phyloP scores from a whole-genome alignment of 2,797 vertebrate species.

The Kryptopterus vitreolus region DNA sequence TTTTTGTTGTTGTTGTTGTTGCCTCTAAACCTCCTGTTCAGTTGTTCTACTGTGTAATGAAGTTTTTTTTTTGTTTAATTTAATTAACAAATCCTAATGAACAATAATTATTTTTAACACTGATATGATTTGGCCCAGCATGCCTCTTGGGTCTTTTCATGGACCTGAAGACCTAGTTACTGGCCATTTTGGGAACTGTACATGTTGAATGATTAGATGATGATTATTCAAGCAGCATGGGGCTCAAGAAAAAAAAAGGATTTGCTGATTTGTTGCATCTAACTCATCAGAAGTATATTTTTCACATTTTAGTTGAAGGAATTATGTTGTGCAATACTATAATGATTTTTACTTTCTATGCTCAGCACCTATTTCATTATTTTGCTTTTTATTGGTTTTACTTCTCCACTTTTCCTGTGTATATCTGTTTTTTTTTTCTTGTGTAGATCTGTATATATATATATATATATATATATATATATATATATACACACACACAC shows the following conservation, averaged over 20 bases:
- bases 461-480: no score
- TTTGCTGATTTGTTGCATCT: not conserved
- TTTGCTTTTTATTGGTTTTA: not conserved
- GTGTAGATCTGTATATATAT: not conserved
- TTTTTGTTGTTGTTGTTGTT: conserved; percentile 3
- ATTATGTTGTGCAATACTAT: no score
- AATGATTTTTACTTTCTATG: no score
- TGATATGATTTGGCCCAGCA: conserved; percentile 13
- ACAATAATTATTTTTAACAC: conserved; percentile 35
- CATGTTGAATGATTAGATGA: not conserved
- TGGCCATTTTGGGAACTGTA: no score
- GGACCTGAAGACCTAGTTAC: not conserved
- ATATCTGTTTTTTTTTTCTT: not conserved
- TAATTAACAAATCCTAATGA: conserved; percentile 26
- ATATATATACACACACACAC: no score
- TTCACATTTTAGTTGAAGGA: not conserved
- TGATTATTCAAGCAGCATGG: conserved; percentile 11
- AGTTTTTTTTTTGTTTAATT: conserved; percentile 21
- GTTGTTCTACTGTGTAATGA: not conserved
- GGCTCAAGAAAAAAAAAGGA: not conserved
- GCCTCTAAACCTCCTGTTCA: not conserved
- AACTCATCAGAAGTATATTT: not conserved
- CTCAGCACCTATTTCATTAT: not conserved
- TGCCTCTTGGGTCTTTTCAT: not conserved
- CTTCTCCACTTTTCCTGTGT: conserved; percentile 19